Conservation (phyloP, 64 coral and sea anemone species). For the Acropora tenuis region DNA sequence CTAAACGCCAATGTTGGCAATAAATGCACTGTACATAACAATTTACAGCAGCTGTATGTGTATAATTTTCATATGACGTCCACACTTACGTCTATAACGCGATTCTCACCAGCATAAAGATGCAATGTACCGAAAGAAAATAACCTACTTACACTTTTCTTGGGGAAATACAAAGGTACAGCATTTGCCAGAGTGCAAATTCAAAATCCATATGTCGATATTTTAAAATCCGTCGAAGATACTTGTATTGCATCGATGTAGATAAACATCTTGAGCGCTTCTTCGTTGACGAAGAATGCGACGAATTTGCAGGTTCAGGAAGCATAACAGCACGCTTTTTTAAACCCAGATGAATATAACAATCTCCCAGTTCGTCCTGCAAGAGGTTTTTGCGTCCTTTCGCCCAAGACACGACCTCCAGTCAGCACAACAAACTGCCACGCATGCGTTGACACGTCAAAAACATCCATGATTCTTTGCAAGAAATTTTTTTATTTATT, state of each 20-base stretch:
- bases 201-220: constrained; percentile 99
- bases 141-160: constrained; percentile 95
- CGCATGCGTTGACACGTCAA: constrained; percentile 99
- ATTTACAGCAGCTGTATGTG: background rate
- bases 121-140: background rate
- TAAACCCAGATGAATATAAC: background rate
- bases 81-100: too few relatives aligned
- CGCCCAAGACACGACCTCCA: too few relatives aligned
- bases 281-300: constrained; percentile 63
- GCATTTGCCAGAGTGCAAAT: constrained; percentile 99
- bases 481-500: background rate
- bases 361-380: background rate
- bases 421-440: constrained; percentile 9
- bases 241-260: constrained; percentile 92
- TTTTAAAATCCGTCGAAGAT: constrained; percentile 83
- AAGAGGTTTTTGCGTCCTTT: background rate
- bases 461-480: constrained; percentile 55
- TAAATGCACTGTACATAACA: background rate
- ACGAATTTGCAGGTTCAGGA: constrained; percentile 71
- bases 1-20: too few relatives aligned
- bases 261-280: constrained; percentile 81
- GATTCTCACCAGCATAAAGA: too few relatives aligned
- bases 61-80: background rate
- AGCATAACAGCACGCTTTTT: constrained; percentile 56
- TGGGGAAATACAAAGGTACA: constrained; percentile 92